Evolutionary conservation across 2,888 invertebrate species (phyloP).

Genomic region (Ochlodes sylvanus): DNA sequence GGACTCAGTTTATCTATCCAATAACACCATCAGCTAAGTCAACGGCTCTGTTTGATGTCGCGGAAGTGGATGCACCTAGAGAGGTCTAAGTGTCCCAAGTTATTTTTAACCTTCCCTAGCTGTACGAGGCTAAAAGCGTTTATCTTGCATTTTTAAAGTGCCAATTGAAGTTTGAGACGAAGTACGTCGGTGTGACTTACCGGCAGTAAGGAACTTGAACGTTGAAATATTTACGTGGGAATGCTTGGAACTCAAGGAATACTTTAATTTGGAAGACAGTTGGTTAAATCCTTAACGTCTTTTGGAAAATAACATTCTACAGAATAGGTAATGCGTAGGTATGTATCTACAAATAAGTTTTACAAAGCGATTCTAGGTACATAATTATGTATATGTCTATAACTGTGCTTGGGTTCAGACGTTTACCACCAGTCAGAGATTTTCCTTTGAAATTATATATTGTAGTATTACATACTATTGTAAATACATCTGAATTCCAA

Average conservation of each 20-base stretch:
- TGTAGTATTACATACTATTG: no score
- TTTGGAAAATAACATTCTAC: background rate
- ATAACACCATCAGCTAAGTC: slow-evolving; percentile 69
- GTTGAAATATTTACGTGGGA: slow-evolving; percentile 40
- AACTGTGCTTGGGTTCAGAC: no score
- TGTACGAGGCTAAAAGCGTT: slow-evolving; percentile 72
- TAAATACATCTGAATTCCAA: no score
- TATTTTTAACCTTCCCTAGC: slow-evolving; percentile 69
- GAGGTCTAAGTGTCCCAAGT: slow-evolving; percentile 64
- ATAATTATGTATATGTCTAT: no score
- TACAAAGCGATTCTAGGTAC: no score
- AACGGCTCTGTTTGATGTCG: slow-evolving; percentile 67
- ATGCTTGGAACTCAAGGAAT: background rate
- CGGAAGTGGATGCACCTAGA: slow-evolving; percentile 54
- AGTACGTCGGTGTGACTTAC: slow-evolving; percentile 47
- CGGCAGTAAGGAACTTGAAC: slow-evolving; percentile 37
- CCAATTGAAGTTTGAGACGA: slow-evolving; percentile 68
- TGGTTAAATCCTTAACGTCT: background rate
- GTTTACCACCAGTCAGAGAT: no score
- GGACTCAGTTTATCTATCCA: slow-evolving; percentile 60
- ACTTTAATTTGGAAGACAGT: slow-evolving; percentile 17
- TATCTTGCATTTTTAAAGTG: slow-evolving; percentile 80
- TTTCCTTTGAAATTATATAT: no score
- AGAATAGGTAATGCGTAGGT: no score
- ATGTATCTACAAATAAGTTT: no score